phyloP scores from a whole-genome alignment of 37 sponge, comb jelly and placozoan species.

The Aplysina aerophoba region DNA sequence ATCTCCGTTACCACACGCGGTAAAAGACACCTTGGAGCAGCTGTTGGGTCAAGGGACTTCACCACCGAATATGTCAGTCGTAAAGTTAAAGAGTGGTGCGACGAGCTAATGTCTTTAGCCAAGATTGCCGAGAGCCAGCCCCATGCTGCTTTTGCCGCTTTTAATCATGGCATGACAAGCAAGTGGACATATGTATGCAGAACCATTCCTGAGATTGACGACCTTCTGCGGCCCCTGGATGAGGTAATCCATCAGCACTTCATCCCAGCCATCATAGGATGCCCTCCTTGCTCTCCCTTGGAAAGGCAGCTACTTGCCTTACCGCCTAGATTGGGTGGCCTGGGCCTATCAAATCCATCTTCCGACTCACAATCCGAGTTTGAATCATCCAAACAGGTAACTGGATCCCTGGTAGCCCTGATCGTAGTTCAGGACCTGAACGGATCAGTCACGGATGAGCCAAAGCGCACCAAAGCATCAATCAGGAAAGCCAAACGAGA shows the following conservation, averaged over 20 bases:
- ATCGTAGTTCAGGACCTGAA: not conserved
- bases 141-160: not conserved
- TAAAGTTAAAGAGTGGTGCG: too few relatives aligned
- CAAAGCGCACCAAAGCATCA: not conserved
- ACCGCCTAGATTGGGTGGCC: not conserved
- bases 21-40: constrained; percentile 3
- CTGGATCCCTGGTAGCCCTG: not conserved
- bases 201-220: not conserved
- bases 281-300: not conserved
- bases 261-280: not conserved
- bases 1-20: not conserved
- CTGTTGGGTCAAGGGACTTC: not conserved
- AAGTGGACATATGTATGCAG: not conserved
- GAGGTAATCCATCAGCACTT: not conserved
- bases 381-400: not conserved
- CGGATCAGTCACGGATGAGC: not conserved
- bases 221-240: not conserved
- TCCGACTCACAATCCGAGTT: not conserved
- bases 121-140: not conserved
- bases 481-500: not conserved
- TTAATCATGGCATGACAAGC: not conserved
- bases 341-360: not conserved
- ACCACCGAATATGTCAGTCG: not conserved
- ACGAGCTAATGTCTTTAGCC: too few relatives aligned
- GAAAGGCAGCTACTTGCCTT: not conserved